Base-by-base conservation (phyloP, 2,888 invertebrate species). In the Harpalus rubripes region DNA sequence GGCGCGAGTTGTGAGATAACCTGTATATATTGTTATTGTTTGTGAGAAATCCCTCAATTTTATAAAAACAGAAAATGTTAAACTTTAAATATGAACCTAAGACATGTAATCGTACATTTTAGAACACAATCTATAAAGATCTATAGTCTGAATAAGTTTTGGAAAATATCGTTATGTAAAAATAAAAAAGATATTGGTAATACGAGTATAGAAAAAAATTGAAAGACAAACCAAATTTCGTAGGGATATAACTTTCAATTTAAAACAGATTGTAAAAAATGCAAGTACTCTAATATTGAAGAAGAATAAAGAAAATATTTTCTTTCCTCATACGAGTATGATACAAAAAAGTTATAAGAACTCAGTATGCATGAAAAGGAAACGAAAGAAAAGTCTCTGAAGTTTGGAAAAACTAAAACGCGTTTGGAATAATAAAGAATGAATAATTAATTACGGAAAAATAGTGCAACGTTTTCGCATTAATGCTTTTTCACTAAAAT, bases 361-460 rank as follows among this genome's bases (percentile, higher is more conserved):
- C 4, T 44, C 44, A 44, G 44, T 44, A 44, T 44, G 44, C 44
- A 44, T 44, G 44, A 44, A 44, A 44, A 58, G 16, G 4, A 15
- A 58, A 16, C 16, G 16, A 16, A 58, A 58, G 15, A 7, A 58
- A 58, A 15, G 1, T 58, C 58, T 58, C 2, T 58, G 58, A 58
- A n/a, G 6, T 58, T 58, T 1, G 58, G 58, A 58, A 58, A 22
- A 22, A 22, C 58, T 58, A 16, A n/a, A 4, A 58, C 58, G 10
- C 58, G 58, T 58, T 4, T 15, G 16, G 58, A 58, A 58, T 58
- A 58, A 58, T 58, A 58, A 58, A 58, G 15, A 4, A 16, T 58
- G 58, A 58, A 58, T 58, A 58, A 58, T 58, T 58, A 58, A 16
- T 58, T 44, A 44, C 10, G 15, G 58, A 6, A n/a, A 58, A 58